phyloP scores from a whole-genome alignment of 2,888 invertebrate genomes.

The Rhamnusium bicolor region DNA sequence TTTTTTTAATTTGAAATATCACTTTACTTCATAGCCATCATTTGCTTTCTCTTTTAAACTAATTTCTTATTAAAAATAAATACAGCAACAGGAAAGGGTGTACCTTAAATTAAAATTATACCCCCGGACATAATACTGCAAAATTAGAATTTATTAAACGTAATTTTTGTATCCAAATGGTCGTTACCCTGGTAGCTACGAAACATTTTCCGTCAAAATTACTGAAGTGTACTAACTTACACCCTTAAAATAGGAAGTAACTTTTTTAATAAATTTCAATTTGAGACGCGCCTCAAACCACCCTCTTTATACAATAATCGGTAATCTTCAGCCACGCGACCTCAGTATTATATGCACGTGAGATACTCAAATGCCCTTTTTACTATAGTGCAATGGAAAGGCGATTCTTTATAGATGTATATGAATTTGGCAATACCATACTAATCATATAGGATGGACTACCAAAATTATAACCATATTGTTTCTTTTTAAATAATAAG shows the following conservation, averaged over 20 bases:
- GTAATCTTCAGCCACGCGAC: slow-evolving; percentile 57
- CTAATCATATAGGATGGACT: background rate
- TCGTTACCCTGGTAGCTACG: slow-evolving; percentile 20
- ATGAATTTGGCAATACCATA: background rate
- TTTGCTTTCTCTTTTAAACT: background rate
- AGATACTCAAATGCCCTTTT: slow-evolving; percentile 54
- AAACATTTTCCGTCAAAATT: slow-evolving; percentile 35
- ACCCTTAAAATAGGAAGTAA: slow-evolving; percentile 48
- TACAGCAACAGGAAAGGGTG: background rate
- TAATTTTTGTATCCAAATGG: slow-evolving; percentile 14
- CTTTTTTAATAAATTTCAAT: slow-evolving; percentile 60
- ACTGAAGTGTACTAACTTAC: slow-evolving; percentile 43
- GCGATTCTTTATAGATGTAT: slow-evolving; percentile 54
- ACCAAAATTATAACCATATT: background rate
- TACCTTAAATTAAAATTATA: slow-evolving; percentile 13
- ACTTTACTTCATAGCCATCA: background rate
- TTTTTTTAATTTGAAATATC: background rate
- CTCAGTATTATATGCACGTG: slow-evolving; percentile 52
- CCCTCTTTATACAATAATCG: slow-evolving; percentile 43
- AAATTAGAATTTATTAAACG: slow-evolving; percentile 33
- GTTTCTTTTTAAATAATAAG: no score
- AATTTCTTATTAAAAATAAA: background rate
- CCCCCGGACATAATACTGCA: slow-evolving; percentile 10
- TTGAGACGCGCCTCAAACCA: slow-evolving; percentile 47
- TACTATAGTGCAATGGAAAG: slow-evolving; percentile 54